Evolutionary conservation across 2,888 invertebrate species (phyloP).

Genomic region (Drosophila affinis): DNA sequence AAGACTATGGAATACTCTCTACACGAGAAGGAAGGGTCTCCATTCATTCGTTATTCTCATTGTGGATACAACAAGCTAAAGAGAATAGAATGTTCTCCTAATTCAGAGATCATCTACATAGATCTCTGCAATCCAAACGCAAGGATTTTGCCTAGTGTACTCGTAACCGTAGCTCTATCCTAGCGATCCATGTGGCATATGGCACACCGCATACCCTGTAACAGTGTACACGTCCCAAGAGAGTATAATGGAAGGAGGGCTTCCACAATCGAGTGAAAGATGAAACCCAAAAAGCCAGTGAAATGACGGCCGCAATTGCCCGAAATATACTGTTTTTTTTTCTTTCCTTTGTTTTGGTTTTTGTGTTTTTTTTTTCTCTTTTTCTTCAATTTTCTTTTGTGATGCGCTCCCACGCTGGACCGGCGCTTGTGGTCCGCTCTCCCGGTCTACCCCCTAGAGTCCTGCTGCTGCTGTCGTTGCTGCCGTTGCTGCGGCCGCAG

Average conservation of each 20-base stretch:
- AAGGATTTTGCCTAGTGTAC: background rate
- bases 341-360: slow-evolving; percentile 19
- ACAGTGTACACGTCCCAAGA: background rate
- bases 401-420: slow-evolving; percentile 22
- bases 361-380: slow-evolving; percentile 6
- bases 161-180: background rate
- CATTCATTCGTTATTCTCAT: too few relatives aligned
- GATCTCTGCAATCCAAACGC: background rate
- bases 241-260: background rate
- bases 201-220: background rate
- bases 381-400: slow-evolving; percentile 66
- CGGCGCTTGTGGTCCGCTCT: slow-evolving; percentile 20
- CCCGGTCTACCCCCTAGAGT: slow-evolving; percentile 2
- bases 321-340: slow-evolving; percentile 42
- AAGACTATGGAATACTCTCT: background rate
- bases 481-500: slow-evolving; percentile 22
- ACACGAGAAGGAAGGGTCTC: too few relatives aligned
- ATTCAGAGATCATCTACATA: background rate
- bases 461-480: slow-evolving; percentile 22
- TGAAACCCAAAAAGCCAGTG: slow-evolving; percentile 42
- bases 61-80: too few relatives aligned
- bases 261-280: slow-evolving; percentile 21
- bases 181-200: too few relatives aligned
- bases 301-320: slow-evolving; percentile 63
- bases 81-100: too few relatives aligned